These are phyloP conservation scores for Tangara arthus DNA, from an alignment of 2,797 vertebrate genomes.

Conservation along the genomic window DNA sequence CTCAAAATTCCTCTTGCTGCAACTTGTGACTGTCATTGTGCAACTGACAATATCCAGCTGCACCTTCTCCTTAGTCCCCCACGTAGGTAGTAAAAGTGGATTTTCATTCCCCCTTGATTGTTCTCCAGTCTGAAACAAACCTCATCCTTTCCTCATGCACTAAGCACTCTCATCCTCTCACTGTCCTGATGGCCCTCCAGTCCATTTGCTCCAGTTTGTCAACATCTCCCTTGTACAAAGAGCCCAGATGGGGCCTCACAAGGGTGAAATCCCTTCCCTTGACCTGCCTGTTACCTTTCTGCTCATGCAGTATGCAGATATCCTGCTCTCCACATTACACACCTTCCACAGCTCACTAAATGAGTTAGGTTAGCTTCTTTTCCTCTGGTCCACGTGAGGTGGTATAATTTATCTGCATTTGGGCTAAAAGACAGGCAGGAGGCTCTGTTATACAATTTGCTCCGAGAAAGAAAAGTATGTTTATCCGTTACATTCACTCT, in stretches of 20 bases:
- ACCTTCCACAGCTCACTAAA: not conserved
- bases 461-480: not conserved
- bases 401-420: not conserved
- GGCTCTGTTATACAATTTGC: not conserved
- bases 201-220: not conserved
- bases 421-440: accelerated
- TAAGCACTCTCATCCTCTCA: not conserved
- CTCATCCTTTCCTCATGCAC: not conserved
- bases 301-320: not conserved
- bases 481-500: not conserved
- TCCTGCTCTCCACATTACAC: not conserved
- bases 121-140: not conserved
- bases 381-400: not conserved
- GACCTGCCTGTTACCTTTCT: not conserved
- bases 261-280: not conserved
- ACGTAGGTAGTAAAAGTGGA: not conserved
- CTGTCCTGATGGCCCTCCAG: not conserved
- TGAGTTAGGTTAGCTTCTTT: not conserved
- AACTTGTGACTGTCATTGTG: not conserved
- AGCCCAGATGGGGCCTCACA: not conserved
- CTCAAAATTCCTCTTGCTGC: not conserved
- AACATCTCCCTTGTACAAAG: not conserved
- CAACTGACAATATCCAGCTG: not conserved
- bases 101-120: not conserved
- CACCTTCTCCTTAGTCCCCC: not conserved